Evolutionary conservation across 2,888 invertebrate species (phyloP), one percentile per base, ranked within the genome.

Genomic region (Mystacides longicornis): DNA sequence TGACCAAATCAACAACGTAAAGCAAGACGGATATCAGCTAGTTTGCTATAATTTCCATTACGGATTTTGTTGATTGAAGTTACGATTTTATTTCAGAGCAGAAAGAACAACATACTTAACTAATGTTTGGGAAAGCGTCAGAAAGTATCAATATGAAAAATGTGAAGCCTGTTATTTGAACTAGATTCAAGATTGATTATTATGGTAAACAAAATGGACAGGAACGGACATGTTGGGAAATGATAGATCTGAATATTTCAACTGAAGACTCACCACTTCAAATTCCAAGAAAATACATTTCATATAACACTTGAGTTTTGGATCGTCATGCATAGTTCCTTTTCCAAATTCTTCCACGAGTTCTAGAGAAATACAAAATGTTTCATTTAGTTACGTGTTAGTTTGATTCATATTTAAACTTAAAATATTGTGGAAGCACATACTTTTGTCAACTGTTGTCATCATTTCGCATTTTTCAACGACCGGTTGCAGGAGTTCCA

Each of bases 281-380:
- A 64, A 63, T 46, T 65, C 65, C 51, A 64, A 46, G 51, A 66
- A 66, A 51, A 66, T 64, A 58, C 65, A 65, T 54, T 65, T 66
- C 65, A 66, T 65, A 56, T 66, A 66, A 56, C 66, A 66, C 65
- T 66, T 66, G 51, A 66, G 58, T 23, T 65, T 64, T 0, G 60
- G 57, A 49, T 66, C 65, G 43, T 66, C 65, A 11, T 60, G 52
- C 65, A 66, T 64, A 47, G 57, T 63, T 20, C 66, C 66, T 59
- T 62, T 62, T 31, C 60, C 62, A 49, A 66, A 66, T 18, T 65
- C 58, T 18, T 65, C 61, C 5, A 66, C 65, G 1, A 66, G 48
- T 46, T 47, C 65, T 66, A 58, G 20, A 58, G n/a, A n/a, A n/a
- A n/a, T n/a, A 9, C 14, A 31, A 31, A 31, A 31, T 31, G 31